A percentile compares a stretch with the other conserved stretches of the same genome.
Conservation (phyloP, 2,888 invertebrate species). For the Andrena hattorfiana region DNA sequence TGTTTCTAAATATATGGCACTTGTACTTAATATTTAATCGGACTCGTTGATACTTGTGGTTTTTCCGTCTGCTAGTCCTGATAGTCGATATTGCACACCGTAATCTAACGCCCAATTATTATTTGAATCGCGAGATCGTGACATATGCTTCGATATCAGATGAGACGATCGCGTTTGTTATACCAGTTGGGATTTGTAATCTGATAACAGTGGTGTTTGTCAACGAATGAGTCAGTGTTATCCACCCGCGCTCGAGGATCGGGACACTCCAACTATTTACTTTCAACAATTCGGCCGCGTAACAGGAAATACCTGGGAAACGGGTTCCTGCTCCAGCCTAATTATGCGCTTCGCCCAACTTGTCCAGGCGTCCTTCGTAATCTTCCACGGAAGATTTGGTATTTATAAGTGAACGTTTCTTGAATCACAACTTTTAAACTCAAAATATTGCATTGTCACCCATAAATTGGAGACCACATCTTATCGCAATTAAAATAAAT, state of each 20-base stretch:
- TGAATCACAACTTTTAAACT: no score
- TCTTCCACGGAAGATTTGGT: no score
- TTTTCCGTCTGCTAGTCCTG: neutral
- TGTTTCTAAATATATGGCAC: neutral
- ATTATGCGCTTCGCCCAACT: neutral
- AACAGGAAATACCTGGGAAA: neutral
- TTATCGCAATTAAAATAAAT: no score
- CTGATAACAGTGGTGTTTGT: slow-evolving; percentile 12
- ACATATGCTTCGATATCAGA: neutral
- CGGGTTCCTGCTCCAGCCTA: neutral
- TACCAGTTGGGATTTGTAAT: neutral
- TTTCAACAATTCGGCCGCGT: neutral
- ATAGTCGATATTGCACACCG: no score
- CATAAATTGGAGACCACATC: neutral
- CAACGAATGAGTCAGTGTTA: slow-evolving; percentile 13
- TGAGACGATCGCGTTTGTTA: slow-evolving; percentile 4
- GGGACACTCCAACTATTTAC: no score
- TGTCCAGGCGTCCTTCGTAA: neutral
- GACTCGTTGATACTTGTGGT: no score
- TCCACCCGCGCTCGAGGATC: neutral
- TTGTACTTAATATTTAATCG: neutral
- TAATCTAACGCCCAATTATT: neutral
- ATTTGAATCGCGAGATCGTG: neutral
- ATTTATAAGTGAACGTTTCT: neutral
- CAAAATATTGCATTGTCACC: neutral